Evolutionary conservation across 1,140 invertebrate species (phyloP).

Genomic region (Bombyx mori): DNA sequence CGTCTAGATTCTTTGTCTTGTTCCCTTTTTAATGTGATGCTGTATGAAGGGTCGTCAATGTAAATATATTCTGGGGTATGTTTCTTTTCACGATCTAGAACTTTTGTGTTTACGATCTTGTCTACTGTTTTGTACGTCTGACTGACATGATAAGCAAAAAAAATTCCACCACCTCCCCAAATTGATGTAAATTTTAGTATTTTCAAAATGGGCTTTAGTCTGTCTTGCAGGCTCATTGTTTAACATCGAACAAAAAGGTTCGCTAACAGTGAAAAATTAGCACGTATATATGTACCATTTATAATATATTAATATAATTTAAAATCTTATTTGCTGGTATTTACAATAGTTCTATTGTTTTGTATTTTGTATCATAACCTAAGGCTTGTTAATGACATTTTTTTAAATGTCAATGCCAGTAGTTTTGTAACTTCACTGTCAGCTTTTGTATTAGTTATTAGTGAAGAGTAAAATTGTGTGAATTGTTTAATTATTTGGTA

Average conservation of each 20-base stretch:
- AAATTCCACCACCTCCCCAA: constrained; percentile 28
- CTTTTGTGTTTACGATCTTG: constrained; percentile 44
- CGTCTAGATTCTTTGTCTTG: constrained; percentile 29
- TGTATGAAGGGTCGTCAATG: constrained; percentile 53
- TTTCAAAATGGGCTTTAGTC: constrained; percentile 43
- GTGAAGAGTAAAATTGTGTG: too few relatives aligned
- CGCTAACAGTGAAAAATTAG: too few relatives aligned
- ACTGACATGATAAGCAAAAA: constrained; percentile 38
- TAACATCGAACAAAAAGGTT: not conserved
- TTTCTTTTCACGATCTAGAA: constrained; percentile 55
- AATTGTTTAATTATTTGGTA: too few relatives aligned
- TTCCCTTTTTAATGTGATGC: constrained; percentile 34
- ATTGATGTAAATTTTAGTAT: constrained; percentile 37
- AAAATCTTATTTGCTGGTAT: not conserved
- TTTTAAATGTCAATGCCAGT: not conserved
- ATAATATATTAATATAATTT: too few relatives aligned
- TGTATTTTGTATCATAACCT: not conserved
- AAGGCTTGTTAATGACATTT: not conserved
- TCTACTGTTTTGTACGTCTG: constrained; percentile 35
- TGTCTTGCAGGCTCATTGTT: constrained; percentile 41
- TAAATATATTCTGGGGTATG: constrained; percentile 52
- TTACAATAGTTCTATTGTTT: not conserved
- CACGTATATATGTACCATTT: not conserved
- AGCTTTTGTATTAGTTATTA: too few relatives aligned
- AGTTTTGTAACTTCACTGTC: not conserved